phyloP scores from a whole-genome alignment of 2,797 vertebrate genomes.

The Malurus splendens region DNA sequence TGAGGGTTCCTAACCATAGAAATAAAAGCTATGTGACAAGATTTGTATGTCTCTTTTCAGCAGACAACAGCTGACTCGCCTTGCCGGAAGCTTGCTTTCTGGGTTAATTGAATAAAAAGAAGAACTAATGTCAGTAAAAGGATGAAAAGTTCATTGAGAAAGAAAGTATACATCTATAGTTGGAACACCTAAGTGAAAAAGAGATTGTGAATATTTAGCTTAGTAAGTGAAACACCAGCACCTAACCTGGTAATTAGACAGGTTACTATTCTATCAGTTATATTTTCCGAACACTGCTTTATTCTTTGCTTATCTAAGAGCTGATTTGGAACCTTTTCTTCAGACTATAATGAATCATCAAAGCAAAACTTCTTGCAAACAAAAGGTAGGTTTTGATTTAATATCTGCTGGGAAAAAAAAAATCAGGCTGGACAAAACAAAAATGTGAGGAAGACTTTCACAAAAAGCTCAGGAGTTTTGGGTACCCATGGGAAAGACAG shows the following conservation, averaged over 20 bases:
- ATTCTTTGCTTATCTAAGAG: slow-evolving; percentile 36
- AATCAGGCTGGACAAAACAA: not conserved
- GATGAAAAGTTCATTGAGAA: slow-evolving; percentile 62
- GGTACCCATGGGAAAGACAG: not conserved
- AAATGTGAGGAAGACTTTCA: not conserved
- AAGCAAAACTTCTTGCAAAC: not conserved
- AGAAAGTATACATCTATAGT: slow-evolving; percentile 29
- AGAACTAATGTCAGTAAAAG: slow-evolving; percentile 61
- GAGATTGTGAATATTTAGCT: slow-evolving; percentile 10
- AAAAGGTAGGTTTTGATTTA: not conserved
- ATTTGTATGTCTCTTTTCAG: slow-evolving; percentile 63
- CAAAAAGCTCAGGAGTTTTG: not conserved
- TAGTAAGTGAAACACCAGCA: slow-evolving; percentile 29
- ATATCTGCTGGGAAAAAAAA: not conserved
- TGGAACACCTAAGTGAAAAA: slow-evolving; percentile 52
- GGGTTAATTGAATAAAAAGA: slow-evolving; percentile 70
- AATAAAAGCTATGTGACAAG: slow-evolving; percentile 67
- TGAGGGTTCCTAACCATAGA: slow-evolving; percentile 66
- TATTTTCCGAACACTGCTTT: not conserved
- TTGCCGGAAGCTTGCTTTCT: slow-evolving; percentile 64
- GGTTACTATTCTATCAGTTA: slow-evolving; percentile 3
- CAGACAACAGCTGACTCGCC: slow-evolving; percentile 65
- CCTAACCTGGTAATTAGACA: slow-evolving; percentile 1
- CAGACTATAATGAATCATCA: not conserved
- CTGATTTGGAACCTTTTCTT: not conserved